phyloP scores from a whole-genome alignment of 2,113 vertebrate genomes.

The Trogon melanurus region DNA sequence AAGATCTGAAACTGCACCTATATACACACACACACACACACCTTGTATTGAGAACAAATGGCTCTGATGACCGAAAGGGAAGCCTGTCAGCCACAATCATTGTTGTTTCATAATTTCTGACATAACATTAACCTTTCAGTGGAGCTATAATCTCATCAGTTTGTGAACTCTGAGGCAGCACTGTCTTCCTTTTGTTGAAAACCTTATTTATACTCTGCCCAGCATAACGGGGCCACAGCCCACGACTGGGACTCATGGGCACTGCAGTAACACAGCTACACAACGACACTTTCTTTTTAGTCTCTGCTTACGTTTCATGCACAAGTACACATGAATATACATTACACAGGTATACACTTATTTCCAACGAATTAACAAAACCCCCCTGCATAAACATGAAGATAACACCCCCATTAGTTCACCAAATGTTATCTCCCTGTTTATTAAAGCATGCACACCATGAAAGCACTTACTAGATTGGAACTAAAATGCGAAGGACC shows the following conservation, averaged over 20 bases:
- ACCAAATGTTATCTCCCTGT: not conserved
- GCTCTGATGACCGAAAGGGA: not conserved
- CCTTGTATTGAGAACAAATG: not conserved
- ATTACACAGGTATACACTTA: not conserved
- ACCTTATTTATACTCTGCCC: constrained; percentile 31
- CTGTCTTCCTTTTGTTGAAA: constrained; percentile 24
- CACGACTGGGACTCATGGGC: not conserved
- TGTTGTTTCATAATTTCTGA: constrained; percentile 42
- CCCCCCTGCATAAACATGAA: not conserved
- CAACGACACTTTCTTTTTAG: not conserved
- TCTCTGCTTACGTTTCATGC: not conserved
- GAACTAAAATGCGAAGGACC: not conserved
- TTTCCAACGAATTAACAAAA: not conserved
- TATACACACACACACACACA: not conserved
- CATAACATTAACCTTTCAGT: not conserved
- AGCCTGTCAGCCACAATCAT: not conserved
- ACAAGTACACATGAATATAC: not conserved
- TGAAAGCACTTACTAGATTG: constrained; percentile 9
- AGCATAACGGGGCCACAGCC: not conserved
- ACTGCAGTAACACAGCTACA: not conserved
- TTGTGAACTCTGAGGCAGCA: constrained; percentile 8
- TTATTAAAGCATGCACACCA: not conserved
- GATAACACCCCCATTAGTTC: not conserved
- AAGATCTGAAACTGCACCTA: not conserved
- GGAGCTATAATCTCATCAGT: constrained; percentile 20